Evolutionary conservation across 2,113 vertebrate genomes (phyloP).

Genomic region (Menura novaehollandiae): DNA sequence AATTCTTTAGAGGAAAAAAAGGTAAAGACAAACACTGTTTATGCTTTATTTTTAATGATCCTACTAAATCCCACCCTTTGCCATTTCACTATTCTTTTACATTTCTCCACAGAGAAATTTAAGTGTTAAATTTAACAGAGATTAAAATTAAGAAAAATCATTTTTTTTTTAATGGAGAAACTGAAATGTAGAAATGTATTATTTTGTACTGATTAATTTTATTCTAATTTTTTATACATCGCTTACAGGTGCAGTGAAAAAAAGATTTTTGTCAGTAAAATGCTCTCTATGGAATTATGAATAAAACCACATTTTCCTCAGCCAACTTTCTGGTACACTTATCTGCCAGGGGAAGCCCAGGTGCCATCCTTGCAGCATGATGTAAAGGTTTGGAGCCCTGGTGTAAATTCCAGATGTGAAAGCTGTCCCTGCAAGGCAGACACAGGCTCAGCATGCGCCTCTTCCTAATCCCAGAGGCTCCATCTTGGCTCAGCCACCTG

Average conservation of each 20-base stretch:
- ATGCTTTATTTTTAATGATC: background rate
- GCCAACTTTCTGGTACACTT: background rate
- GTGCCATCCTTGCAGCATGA: fast-evolving
- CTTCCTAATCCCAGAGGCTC: background rate
- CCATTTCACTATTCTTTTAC: background rate
- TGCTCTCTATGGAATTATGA: background rate
- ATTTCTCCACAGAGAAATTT: background rate
- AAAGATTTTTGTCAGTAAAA: background rate
- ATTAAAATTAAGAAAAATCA: background rate
- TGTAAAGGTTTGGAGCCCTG: background rate
- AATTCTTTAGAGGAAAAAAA: background rate
- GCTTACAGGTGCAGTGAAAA: background rate
- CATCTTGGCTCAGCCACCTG: background rate
- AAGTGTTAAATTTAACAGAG: background rate
- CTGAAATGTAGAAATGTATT: background rate
- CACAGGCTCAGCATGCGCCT: fast-evolving
- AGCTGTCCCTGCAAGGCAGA: background rate
- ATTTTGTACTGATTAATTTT: background rate
- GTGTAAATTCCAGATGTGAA: background rate
- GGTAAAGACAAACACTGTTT: background rate
- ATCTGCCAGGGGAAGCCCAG: background rate
- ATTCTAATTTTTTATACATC: background rate
- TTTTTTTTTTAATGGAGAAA: background rate
- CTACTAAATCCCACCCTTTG: background rate
- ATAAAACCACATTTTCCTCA: background rate